These are phyloP conservation scores for Melieria picta DNA, from an alignment of 2,888 invertebrate genomes.

Conservation along the genomic window DNA sequence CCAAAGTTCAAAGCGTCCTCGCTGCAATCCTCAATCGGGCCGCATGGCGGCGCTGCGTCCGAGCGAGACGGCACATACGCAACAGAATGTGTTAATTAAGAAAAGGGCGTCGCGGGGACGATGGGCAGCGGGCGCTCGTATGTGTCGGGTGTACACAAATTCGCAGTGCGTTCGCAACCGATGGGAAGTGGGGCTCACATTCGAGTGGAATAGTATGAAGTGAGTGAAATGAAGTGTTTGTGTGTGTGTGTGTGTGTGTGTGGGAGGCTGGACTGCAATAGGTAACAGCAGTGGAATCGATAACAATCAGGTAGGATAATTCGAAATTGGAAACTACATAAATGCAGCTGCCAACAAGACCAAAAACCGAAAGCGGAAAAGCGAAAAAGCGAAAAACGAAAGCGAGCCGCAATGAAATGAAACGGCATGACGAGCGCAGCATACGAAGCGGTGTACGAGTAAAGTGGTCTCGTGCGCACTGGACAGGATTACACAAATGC, in stretches of 20 bases:
- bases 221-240: no score
- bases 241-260: background rate
- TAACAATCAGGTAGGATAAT: slow-evolving; percentile 29
- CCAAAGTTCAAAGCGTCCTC: slow-evolving; percentile 33
- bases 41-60: background rate
- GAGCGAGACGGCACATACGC: slow-evolving; percentile 44
- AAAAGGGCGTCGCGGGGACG: slow-evolving; percentile 46
- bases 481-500: no score
- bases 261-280: background rate
- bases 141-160: background rate
- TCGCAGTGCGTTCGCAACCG: slow-evolving; percentile 6
- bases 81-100: slow-evolving; percentile 61
- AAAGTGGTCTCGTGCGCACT: no score
- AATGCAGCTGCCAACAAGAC: no score
- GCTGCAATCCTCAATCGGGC: background rate
- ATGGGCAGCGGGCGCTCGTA: background rate
- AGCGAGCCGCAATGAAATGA: no score
- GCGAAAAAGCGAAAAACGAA: no score
- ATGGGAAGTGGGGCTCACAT: background rate
- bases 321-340: slow-evolving; percentile 28
- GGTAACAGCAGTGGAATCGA: slow-evolving; percentile 24
- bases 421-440: no score
- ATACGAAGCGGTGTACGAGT: no score
- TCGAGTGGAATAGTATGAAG: no score
- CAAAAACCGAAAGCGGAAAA: no score